A percentile compares a stretch with the other conserved stretches of the same genome.
Conservation (phyloP, 1,140 invertebrate genomes). For the Chironomus tepperi region DNA sequence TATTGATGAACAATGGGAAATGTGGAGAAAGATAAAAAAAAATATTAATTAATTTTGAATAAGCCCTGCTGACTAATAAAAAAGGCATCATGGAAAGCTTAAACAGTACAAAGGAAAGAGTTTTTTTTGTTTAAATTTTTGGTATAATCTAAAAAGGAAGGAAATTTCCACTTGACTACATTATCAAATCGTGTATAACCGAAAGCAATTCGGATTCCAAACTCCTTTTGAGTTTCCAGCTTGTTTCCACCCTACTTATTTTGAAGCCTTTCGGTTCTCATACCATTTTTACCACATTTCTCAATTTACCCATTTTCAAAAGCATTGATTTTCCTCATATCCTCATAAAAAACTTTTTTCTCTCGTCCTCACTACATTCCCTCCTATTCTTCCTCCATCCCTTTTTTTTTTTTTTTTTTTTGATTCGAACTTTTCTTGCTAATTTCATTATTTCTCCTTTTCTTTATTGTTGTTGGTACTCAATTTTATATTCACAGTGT, state of each 20-base stretch:
- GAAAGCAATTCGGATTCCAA: background rate
- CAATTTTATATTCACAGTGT: no score
- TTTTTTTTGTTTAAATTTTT: conserved; percentile 10
- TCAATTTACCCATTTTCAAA: conserved; percentile 12
- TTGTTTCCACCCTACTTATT: background rate
- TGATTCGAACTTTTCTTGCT: background rate
- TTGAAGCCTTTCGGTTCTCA: background rate
- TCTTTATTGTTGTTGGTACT: no score
- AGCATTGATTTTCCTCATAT: conserved; percentile 4
- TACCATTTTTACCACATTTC: background rate
- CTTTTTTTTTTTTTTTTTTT: background rate
- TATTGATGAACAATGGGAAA: background rate
- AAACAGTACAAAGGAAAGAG: background rate
- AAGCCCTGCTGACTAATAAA: background rate
- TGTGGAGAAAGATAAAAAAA: background rate
- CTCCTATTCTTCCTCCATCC: background rate
- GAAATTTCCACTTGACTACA: conserved; percentile 7
- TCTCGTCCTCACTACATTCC: background rate
- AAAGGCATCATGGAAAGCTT: background rate
- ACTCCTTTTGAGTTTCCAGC: background rate
- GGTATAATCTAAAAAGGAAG: background rate
- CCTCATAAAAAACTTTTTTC: background rate
- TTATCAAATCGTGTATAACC: conserved; percentile 13
- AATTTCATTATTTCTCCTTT: no score
- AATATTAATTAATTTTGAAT: background rate